These are phyloP conservation scores for Harpalus rufipes DNA, from an alignment of 2,888 invertebrate species.

Conservation along the genomic window DNA sequence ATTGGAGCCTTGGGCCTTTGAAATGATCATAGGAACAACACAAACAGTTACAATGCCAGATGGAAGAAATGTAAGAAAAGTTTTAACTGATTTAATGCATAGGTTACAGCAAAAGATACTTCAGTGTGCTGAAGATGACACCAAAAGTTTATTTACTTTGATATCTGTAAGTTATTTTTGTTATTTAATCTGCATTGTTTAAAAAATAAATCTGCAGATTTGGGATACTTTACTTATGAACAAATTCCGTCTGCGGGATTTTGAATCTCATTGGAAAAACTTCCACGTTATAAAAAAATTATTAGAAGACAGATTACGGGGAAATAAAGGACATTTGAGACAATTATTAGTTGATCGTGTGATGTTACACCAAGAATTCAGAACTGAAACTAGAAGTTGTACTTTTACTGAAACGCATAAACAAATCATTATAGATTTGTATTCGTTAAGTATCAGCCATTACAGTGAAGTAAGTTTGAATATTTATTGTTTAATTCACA, in stretches of 20 bases:
- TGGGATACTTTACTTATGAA: slow-evolving; percentile 83
- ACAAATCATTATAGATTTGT: slow-evolving; percentile 81
- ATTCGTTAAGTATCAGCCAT: slow-evolving; percentile 82
- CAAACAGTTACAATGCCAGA: slow-evolving; percentile 79
- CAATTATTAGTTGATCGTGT: slow-evolving; percentile 84
- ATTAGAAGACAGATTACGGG: slow-evolving; percentile 82
- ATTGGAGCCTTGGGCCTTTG: slow-evolving; percentile 79
- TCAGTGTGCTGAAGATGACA: slow-evolving; percentile 86
- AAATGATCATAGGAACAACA: slow-evolving; percentile 78
- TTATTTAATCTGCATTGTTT: not conserved
- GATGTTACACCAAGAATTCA: slow-evolving; percentile 83
- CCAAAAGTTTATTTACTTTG: slow-evolving; percentile 82
- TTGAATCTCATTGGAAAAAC: slow-evolving; percentile 84
- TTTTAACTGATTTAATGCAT: slow-evolving; percentile 81
- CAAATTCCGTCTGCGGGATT: slow-evolving; percentile 79
- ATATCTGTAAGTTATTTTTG: slow-evolving; percentile 73
- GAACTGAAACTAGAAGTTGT: slow-evolving; percentile 76
- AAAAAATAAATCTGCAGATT: slow-evolving; percentile 78
- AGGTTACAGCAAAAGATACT: slow-evolving; percentile 84
- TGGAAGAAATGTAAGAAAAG: slow-evolving; percentile 85
- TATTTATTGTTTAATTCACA: not conserved
- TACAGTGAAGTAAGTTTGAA: slow-evolving; percentile 81
- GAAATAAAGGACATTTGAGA: slow-evolving; percentile 81
- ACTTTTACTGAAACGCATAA: slow-evolving; percentile 82
- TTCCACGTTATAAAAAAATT: slow-evolving; percentile 82